A percentile compares a stretch with the other conserved stretches of the same genome.
Conservation (phyloP, 2,113 vertebrate species). For the Crotophaga sulcirostris region DNA sequence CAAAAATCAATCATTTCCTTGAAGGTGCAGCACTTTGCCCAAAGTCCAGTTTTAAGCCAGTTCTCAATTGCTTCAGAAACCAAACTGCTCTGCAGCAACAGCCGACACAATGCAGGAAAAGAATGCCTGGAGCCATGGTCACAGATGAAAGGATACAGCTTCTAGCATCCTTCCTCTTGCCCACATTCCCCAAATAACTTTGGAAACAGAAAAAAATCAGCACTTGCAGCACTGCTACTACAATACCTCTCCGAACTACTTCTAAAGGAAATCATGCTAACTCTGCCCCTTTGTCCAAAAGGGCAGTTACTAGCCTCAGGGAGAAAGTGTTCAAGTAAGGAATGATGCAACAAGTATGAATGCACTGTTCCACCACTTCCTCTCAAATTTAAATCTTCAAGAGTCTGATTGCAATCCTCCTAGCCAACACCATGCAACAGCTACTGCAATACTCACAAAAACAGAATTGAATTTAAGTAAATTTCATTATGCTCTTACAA, state of each 20-base stretch:
- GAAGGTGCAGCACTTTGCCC: background rate
- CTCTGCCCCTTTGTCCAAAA: background rate
- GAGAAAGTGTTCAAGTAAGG: background rate
- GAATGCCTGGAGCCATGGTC: accelerated
- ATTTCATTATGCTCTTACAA: background rate
- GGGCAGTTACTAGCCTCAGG: background rate
- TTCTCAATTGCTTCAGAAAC: background rate
- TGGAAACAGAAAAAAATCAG: background rate
- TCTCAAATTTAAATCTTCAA: background rate
- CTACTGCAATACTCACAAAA: background rate
- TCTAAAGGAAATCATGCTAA: background rate
- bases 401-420: background rate
- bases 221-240: background rate
- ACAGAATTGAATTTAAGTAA: background rate
- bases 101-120: background rate
- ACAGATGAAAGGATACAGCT: background rate
- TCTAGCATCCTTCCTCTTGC: background rate
- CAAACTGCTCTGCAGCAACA: background rate
- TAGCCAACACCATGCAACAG: background rate
- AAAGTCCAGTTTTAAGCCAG: background rate
- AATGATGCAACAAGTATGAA: background rate
- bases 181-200: background rate
- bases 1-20: background rate
- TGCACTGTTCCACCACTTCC: accelerated
- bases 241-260: background rate